Percentiles rank a stretch among this genome's conserved stretches.
phyloP scores from a whole-genome alignment of 1,140 invertebrate genomes.

The Ceratosolen solmsi region DNA sequence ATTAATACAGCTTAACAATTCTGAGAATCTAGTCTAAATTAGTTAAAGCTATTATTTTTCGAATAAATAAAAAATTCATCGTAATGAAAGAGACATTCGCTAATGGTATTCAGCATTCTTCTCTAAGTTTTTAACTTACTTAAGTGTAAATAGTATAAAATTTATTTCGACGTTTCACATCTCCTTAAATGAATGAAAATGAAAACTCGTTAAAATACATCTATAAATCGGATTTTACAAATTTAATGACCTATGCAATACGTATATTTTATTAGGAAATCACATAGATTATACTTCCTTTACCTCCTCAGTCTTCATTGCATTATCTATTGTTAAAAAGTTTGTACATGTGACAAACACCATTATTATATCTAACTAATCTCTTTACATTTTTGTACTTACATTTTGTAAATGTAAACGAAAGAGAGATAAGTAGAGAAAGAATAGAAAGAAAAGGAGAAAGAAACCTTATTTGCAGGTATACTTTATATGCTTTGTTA shows the following conservation, averaged over 20 bases:
- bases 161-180: conserved; percentile 18
- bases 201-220: conserved; percentile 14
- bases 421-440: conserved; percentile 15
- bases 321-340: conserved; percentile 9
- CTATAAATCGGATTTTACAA: neutral
- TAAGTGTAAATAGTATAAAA: neutral
- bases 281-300: conserved; percentile 8
- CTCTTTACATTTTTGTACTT: conserved; percentile 39
- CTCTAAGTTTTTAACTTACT: neutral
- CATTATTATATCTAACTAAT: conserved; percentile 36
- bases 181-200: conserved; percentile 10
- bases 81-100: neutral
- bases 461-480: conserved; percentile 5
- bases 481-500: conserved; percentile 32
- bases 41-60: neutral
- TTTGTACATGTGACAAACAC: conserved; percentile 31
- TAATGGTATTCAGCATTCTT: neutral
- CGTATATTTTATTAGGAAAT: conserved; percentile 20
- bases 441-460: neutral
- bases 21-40: neutral
- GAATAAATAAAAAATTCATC: conserved; percentile 3
- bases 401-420: conserved; percentile 48
- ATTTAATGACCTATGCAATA: conserved; percentile 13
- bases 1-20: neutral
- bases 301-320: conserved; percentile 1